Evolutionary conservation across 1,140 invertebrate species (phyloP).

Genomic region (Zaprionus taronus): DNA sequence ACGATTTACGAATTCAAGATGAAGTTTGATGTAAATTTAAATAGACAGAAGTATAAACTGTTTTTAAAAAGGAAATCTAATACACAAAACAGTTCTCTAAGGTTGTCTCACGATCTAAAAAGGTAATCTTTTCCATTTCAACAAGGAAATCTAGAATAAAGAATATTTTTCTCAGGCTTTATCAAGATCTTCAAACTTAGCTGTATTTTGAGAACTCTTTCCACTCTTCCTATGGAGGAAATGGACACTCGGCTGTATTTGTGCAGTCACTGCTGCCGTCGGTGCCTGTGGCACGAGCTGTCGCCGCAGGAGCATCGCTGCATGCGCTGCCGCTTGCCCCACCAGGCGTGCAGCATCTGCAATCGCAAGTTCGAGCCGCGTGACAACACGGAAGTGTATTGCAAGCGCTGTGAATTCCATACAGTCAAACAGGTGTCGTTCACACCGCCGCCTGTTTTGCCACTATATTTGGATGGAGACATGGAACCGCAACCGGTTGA

Average conservation of each 20-base stretch:
- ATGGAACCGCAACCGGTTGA: background rate
- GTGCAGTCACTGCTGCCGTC: constrained; percentile 42
- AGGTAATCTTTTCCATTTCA: background rate
- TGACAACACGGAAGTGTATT: constrained; percentile 12
- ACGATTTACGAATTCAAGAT: background rate
- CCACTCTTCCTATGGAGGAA: background rate
- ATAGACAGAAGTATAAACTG: background rate
- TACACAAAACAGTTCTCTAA: too few relatives aligned
- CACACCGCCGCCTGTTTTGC: constrained; percentile 16
- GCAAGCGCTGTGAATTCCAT: constrained; percentile 57
- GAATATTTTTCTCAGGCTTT: background rate
- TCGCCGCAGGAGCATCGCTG: constrained; percentile 53
- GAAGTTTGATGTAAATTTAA: background rate
- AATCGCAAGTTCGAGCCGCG: constrained; percentile 42
- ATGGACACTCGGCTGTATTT: constrained; percentile 30
- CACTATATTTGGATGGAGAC: background rate
- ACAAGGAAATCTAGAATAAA: background rate
- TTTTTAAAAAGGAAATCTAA: too few relatives aligned
- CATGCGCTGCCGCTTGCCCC: constrained; percentile 29
- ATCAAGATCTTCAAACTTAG: background rate
- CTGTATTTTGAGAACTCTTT: too few relatives aligned
- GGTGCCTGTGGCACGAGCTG: constrained; percentile 45
- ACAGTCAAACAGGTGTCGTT: constrained; percentile 22
- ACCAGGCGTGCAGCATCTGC: constrained; percentile 42
- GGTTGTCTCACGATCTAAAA: too few relatives aligned